These are phyloP conservation scores for Diadumene lineata DNA, from an alignment of 92 coral and sea anemone species.

Conservation along the genomic window DNA sequence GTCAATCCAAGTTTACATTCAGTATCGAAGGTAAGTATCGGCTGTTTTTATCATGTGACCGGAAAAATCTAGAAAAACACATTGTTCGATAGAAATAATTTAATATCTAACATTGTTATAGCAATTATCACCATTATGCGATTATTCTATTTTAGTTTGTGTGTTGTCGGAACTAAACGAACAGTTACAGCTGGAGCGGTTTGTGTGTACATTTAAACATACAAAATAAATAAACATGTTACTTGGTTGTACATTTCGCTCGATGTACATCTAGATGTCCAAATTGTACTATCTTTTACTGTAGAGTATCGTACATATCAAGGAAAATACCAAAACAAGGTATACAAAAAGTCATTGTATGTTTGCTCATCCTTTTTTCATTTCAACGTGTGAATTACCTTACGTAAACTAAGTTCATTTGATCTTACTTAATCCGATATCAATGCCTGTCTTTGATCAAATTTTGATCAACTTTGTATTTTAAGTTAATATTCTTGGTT, in stretches of 20 bases:
- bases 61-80: too few species aligned
- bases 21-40: too few species aligned
- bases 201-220: neutral
- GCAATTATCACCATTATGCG: too few species aligned
- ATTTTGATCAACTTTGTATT: too few species aligned
- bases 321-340: neutral
- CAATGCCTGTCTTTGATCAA: neutral
- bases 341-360: neutral
- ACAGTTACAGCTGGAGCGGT: neutral
- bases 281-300: neutral
- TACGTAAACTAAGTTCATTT: conserved; percentile 2
- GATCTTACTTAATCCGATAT: neutral
- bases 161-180: conserved; percentile 2
- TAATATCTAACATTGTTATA: too few species aligned
- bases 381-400: conserved; percentile 3
- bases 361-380: conserved; percentile 4
- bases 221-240: neutral
- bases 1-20: too few species aligned
- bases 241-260: neutral
- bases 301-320: neutral
- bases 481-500: too few species aligned
- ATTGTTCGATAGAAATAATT: too few species aligned
- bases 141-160: conserved; percentile 7
- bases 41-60: too few species aligned
- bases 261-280: neutral